A percentile compares a stretch with the other conserved stretches of the same genome.
Evolutionary conservation across 2,113 vertebrate genomes (phyloP).

Genomic region (Paralichthys olivaceus): DNA sequence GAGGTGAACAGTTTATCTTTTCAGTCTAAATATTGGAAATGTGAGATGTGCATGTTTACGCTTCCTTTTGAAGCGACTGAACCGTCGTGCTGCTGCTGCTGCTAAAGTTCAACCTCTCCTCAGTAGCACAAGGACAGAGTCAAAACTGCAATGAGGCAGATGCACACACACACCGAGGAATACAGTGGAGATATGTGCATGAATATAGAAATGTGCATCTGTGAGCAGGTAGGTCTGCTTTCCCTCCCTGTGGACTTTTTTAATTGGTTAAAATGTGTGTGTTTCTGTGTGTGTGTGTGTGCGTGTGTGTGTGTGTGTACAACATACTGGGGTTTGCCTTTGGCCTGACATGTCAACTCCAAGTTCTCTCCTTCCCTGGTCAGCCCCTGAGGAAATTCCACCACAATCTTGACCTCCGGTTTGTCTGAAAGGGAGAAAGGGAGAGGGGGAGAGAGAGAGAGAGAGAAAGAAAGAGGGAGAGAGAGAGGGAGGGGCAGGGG

Average conservation of each 20-base stretch:
- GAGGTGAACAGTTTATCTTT: neutral
- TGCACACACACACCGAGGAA: neutral
- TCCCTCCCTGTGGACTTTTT: neutral
- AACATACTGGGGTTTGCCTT: slow-evolving; percentile 95
- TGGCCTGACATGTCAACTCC: slow-evolving; percentile 90
- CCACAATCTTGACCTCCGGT: slow-evolving; percentile 93
- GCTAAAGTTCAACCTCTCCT: neutral
- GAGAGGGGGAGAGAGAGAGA: neutral
- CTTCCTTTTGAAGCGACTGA: neutral
- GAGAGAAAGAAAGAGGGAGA: neutral
- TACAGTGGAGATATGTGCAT: neutral
- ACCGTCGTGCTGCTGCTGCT: neutral
- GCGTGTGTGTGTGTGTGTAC: slow-evolving; percentile 22
- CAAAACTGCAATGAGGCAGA: neutral
- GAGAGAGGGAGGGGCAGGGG: slow-evolving; percentile 8
- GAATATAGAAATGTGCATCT: neutral
- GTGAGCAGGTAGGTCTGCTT: neutral
- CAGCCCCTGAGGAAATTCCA: slow-evolving; percentile 92
- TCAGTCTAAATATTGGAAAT: neutral
- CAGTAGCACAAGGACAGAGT: neutral
- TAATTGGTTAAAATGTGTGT: slow-evolving; percentile 23
- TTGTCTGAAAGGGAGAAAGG: slow-evolving; percentile 87
- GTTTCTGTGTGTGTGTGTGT: slow-evolving; percentile 15
- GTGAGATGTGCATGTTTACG: neutral
- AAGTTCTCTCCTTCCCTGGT: slow-evolving; percentile 96